These are phyloP conservation scores for Puma concolor DNA, from an alignment of 2,113 vertebrate species.

Conservation along the genomic window DNA sequence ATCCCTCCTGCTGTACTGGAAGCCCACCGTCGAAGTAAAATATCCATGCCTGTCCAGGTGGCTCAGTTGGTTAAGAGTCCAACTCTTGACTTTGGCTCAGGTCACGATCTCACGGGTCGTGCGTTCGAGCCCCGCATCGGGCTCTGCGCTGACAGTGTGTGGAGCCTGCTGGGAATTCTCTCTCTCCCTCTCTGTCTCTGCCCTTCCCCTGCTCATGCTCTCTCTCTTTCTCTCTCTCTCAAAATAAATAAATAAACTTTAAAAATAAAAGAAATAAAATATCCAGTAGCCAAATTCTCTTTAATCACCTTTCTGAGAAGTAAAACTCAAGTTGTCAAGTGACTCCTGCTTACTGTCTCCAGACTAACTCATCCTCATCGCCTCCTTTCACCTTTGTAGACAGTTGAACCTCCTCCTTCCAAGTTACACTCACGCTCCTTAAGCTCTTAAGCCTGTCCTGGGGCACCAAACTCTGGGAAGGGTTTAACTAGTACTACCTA, in stretches of 20 bases:
- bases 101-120: too few relatives aligned
- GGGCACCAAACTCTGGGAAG: neutral
- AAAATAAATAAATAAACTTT: too few relatives aligned
- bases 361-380: neutral
- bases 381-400: neutral
- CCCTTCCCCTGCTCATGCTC: too few relatives aligned
- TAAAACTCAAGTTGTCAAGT: neutral
- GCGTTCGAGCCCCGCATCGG: too few relatives aligned
- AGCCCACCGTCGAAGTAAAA: neutral
- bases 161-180: too few relatives aligned
- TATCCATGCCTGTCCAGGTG: neutral
- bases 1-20: neutral
- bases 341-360: neutral
- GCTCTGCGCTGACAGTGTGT: too few relatives aligned
- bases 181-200: too few relatives aligned
- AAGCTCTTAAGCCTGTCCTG: neutral
- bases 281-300: neutral
- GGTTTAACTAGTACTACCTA: neutral
- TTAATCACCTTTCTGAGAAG: slow-evolving; percentile 9
- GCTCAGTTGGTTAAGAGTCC: too few relatives aligned
- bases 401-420: neutral
- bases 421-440: neutral
- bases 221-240: too few relatives aligned
- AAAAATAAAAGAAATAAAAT: neutral
- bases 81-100: too few relatives aligned